Evolutionary conservation across 1,140 invertebrate species (phyloP), one percentile per base, ranked within the genome.

Genomic region (Nymphalis io): DNA sequence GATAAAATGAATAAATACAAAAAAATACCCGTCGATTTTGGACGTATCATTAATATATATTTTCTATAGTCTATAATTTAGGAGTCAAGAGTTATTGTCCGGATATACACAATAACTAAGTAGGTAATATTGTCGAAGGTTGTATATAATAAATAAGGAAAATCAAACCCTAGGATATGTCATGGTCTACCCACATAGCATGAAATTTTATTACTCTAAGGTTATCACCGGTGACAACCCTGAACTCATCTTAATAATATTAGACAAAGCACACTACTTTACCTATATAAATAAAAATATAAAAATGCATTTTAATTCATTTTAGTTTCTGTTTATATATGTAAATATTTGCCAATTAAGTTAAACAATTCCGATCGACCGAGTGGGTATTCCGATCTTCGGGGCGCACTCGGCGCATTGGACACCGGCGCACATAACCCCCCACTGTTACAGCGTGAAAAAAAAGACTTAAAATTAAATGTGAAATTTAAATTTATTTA

Each of bases 61-160:
- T 33, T 33, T 33, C 27, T 33, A 33, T 33, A 33, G 27, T 1
- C 27, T 33, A 33, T 55, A 21, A 64, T 51, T 38, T 53, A 44
- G 51, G 60, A 55, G 55, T 55, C 57, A 48, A 55, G 48, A 57
- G 21, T 21, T 20, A 16, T 53, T 48, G 44, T 40, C 57, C 72
- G 72, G 72, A 73, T 70, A 59, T 69, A 33, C 57, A 40, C 6
- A 55, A 27, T 71, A 64, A 64, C 33, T 39, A 57, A 64, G 62
- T 38, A 13, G 64, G 51, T 66, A 48, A 66, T 68, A 67, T 42
- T 53, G 21, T 63, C 46, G 74, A 84, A 74, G 80, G 79, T 59
- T 79, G 57, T 73, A 63, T 60, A 72, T 61, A 76, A 74, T 73
- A 75, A 80, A 87, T 79, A 81, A 87, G 83, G 85, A 87, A 87